A percentile compares a stretch with the other conserved stretches of the same genome.
These are phyloP conservation scores for Aleiodes alternator DNA, from an alignment of 2,888 invertebrate species.

Conservation along the genomic window DNA sequence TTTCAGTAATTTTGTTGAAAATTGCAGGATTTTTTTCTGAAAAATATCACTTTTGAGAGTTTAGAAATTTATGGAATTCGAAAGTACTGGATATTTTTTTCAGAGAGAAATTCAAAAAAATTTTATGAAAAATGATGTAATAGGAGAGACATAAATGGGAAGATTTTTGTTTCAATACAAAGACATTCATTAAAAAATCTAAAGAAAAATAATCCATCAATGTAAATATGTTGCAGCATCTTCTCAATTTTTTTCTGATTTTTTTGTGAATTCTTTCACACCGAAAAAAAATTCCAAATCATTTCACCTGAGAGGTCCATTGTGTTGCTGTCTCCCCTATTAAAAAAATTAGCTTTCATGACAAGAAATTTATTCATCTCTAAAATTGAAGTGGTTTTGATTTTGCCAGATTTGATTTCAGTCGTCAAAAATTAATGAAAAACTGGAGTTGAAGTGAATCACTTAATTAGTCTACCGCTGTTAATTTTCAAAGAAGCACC, in stretches of 20 bases:
- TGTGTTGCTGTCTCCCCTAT: too few relatives aligned
- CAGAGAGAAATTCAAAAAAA: neutral
- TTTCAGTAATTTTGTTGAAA: conserved; percentile 25
- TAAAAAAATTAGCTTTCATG: too few relatives aligned
- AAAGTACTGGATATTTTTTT: conserved; percentile 3
- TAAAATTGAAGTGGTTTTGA: neutral
- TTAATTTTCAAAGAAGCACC: conserved; percentile 48
- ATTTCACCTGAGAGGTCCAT: too few relatives aligned
- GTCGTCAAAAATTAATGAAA: neutral
- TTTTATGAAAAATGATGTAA: too few relatives aligned
- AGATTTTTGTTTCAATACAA: too few relatives aligned
- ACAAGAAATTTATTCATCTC: neutral
- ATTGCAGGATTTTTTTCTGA: neutral
- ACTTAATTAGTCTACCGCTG: conserved; percentile 1
- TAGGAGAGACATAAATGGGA: too few relatives aligned
- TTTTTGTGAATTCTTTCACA: too few relatives aligned
- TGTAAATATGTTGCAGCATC: too few relatives aligned
- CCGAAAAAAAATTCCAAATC: too few relatives aligned
- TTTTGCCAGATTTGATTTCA: neutral
- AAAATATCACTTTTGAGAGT: neutral
- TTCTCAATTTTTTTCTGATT: too few relatives aligned
- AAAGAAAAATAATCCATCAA: too few relatives aligned
- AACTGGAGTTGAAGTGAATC: neutral
- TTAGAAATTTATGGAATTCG: neutral
- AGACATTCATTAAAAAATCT: too few relatives aligned